Percentiles rank a stretch among this genome's conserved stretches.
These are phyloP conservation scores for Serripes groenlandicus DNA, from an alignment of 2,888 invertebrate species.

Conservation along the genomic window DNA sequence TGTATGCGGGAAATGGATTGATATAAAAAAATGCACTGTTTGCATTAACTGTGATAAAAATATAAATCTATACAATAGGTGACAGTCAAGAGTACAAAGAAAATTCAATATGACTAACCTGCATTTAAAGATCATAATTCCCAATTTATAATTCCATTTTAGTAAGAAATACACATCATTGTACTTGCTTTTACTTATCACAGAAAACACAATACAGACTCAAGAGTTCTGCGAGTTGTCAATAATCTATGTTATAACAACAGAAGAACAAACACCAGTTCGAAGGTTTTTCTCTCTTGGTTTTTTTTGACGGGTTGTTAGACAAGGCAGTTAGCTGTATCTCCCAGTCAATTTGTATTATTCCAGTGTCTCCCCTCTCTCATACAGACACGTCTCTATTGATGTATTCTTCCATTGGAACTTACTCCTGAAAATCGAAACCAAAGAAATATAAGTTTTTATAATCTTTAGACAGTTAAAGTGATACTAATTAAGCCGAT, in stretches of 20 bases:
- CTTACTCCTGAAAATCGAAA: no score
- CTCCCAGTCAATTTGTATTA: constrained; percentile 23
- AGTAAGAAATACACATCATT: constrained; percentile 14
- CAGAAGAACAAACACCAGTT: background rate
- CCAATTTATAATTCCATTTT: constrained; percentile 11
- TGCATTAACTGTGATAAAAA: no score
- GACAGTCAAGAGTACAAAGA: no score
- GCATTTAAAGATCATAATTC: no score
- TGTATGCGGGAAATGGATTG: no score
- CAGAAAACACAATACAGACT: constrained; percentile 10
- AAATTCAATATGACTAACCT: no score
- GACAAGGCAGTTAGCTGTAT: constrained; percentile 20
- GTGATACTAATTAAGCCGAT: no score
- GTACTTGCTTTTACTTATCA: background rate
- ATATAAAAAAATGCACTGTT: no score
- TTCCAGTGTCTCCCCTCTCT: background rate
- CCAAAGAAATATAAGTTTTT: no score
- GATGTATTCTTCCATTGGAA: no score
- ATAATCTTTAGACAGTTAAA: no score
- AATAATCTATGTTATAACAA: background rate
- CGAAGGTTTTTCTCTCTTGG: background rate
- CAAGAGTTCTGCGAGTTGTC: constrained; percentile 6
- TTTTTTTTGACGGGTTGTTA: constrained; percentile 22
- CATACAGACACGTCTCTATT: background rate
- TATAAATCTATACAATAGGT: no score